These are phyloP conservation scores for Hipparchia sbordonii DNA, from an alignment of 2,888 invertebrate genomes.

Conservation along the genomic window DNA sequence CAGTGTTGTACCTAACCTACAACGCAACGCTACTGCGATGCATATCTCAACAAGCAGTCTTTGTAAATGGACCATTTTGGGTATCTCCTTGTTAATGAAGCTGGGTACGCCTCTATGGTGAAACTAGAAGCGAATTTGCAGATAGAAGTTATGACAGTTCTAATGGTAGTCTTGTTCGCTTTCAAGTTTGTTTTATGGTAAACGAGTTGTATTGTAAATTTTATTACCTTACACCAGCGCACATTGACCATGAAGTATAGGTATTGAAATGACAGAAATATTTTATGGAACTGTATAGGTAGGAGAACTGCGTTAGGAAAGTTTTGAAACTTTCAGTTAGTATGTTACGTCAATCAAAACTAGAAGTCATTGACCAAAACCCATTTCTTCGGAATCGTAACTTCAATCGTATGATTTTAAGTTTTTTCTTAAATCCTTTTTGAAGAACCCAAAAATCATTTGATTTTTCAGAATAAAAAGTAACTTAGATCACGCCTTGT, in stretches of 20 bases:
- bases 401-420: too few species aligned
- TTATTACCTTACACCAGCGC: too few species aligned
- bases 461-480: too few species aligned
- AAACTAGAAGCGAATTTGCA: slow-evolving; percentile 72
- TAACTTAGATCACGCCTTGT: too few species aligned
- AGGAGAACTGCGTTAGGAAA: background rate
- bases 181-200: slow-evolving; percentile 56
- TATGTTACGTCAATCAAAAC: too few species aligned
- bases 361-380: too few species aligned
- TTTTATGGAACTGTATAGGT: background rate
- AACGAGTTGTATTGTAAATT: slow-evolving; percentile 27
- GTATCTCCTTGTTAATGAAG: slow-evolving; percentile 81
- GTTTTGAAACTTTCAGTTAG: too few species aligned
- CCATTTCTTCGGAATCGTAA: too few species aligned
- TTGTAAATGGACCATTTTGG: slow-evolving; percentile 80
- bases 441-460: too few species aligned
- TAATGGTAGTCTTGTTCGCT: slow-evolving; percentile 62
- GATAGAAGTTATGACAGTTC: slow-evolving; percentile 60
- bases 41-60: slow-evolving; percentile 74
- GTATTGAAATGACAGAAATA: too few species aligned
- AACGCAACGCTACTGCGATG: slow-evolving; percentile 71
- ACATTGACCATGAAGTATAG: too few species aligned
- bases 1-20: slow-evolving; percentile 56
- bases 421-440: too few species aligned
- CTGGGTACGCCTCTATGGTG: slow-evolving; percentile 56